phyloP scores from a whole-genome alignment of 1,140 invertebrate genomes.

The Scaptomyza graminum region DNA sequence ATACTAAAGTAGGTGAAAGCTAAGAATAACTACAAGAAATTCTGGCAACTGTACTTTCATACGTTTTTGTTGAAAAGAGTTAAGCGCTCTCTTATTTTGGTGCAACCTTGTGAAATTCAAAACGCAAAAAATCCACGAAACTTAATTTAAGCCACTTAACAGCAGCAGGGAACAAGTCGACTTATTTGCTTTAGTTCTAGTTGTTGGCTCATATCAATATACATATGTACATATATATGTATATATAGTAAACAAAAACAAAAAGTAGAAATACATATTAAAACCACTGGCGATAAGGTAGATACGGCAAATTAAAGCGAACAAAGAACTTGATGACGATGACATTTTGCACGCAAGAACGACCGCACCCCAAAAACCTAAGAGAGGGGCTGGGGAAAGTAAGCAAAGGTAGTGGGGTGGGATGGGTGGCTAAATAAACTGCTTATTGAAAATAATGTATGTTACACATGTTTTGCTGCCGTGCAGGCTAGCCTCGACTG shows the following conservation, averaged over 20 bases:
- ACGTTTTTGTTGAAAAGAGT: no score
- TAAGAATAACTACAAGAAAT: background rate
- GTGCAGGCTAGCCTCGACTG: constrained; percentile 30
- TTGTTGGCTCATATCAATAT: constrained; percentile 19
- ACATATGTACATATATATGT: constrained; percentile 3
- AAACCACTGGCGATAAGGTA: constrained; percentile 31
- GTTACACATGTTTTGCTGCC: constrained; percentile 33
- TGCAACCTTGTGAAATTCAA: background rate
- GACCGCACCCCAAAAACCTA: constrained; percentile 32
- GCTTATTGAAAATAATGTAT: constrained; percentile 34
- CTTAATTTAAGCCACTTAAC: constrained; percentile 10
- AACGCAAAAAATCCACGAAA: background rate
- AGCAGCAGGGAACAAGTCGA: constrained; percentile 8
- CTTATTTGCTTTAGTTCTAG: constrained; percentile 5
- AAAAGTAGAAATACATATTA: background rate
- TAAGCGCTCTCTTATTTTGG: background rate
- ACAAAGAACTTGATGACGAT: constrained; percentile 32
- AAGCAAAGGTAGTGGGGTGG: background rate
- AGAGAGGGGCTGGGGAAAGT: background rate
- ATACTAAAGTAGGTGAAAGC: no score
- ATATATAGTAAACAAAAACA: constrained; percentile 9
- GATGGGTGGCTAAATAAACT: constrained; percentile 18
- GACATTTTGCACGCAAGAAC: constrained; percentile 31
- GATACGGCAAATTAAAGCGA: constrained; percentile 37
- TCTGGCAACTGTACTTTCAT: background rate